Evolutionary conservation across 2,888 invertebrate genomes (phyloP).

Genomic region (Eilema caniola): DNA sequence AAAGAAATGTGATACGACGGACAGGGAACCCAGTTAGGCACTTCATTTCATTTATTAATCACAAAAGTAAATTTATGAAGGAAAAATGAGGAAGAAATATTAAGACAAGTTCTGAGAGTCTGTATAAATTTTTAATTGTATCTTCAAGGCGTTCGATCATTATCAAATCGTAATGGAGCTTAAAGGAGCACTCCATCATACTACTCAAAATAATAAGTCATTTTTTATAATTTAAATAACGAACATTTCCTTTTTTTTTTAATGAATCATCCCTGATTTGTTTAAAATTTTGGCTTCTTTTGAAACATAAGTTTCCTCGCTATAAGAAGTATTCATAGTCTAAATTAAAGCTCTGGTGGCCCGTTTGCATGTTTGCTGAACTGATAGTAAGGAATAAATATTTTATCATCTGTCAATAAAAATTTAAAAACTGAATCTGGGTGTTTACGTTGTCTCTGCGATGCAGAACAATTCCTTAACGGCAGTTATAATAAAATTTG

Average conservation of each 20-base stretch:
- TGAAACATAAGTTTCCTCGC: background rate
- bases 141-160: slow-evolving; percentile 24
- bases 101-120: background rate
- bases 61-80: no score
- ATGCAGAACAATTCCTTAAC: no score
- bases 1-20: background rate
- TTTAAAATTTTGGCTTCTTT: background rate
- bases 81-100: background rate
- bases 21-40: background rate
- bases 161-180: background rate
- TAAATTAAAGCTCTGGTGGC: no score
- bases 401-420: no score
- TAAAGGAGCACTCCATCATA: background rate
- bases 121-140: slow-evolving; percentile 15
- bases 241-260: background rate
- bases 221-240: background rate
- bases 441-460: no score
- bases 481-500: no score
- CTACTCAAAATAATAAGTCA: background rate
- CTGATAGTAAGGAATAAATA: no score
- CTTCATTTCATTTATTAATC: slow-evolving; percentile 3
- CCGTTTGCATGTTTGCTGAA: no score
- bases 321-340: no score
- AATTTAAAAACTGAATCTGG: no score
- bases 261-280: background rate